Base-by-base conservation (phyloP, 1,140 invertebrate genomes). In the Mycetomoellerius zeteki region DNA sequence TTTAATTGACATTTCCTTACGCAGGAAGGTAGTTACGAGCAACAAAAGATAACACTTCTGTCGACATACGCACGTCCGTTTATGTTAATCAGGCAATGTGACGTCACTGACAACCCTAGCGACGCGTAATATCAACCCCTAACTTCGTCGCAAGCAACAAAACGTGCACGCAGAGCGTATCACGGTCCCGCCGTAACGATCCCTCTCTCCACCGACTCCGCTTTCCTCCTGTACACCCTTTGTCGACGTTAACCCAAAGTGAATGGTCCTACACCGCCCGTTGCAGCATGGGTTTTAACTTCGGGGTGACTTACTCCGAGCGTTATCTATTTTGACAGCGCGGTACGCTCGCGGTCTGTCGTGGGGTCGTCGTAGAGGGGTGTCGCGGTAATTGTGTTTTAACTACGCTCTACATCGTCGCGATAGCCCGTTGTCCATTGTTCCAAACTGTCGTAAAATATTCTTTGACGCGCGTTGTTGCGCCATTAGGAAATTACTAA, bases 301-400 rank as follows among this genome's bases (percentile, higher is more conserved):
- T 94, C 88, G 92, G 91, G 91, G 93, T 94, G 93, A 95, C 94
- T 94, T 95, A 95, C 92, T 93, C 92, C 87, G 92, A 93, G 90
- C 94, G 94, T 95, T 95, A 95, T 95, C 94, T 95, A 95, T 95
- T 95, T 95, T 95, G 94, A 95, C 94, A 95, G 94, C 93, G 93
- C 91, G 94, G 93, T 94, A 91, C 93, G 93, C 89, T 90, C 92
- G 94, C 90, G 94, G 94, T 95, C 93, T 94, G 94, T 93, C 92
- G 87, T 91, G 91, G 75, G 92, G 90, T 90, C 78, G 85, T 81
- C 56, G 88, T 84, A 89, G 87, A 88, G 89, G 80, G 91, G 67
- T 89, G 86, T 90, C 84, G 78, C 80, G 86, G 91, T 95, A 94
- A 95, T 94, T 94, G 92, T 92, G 86, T 92, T 94, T 94, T 94